These are phyloP conservation scores for Ophion obscuratus DNA, from an alignment of 2,888 invertebrate genomes.

Conservation along the genomic window DNA sequence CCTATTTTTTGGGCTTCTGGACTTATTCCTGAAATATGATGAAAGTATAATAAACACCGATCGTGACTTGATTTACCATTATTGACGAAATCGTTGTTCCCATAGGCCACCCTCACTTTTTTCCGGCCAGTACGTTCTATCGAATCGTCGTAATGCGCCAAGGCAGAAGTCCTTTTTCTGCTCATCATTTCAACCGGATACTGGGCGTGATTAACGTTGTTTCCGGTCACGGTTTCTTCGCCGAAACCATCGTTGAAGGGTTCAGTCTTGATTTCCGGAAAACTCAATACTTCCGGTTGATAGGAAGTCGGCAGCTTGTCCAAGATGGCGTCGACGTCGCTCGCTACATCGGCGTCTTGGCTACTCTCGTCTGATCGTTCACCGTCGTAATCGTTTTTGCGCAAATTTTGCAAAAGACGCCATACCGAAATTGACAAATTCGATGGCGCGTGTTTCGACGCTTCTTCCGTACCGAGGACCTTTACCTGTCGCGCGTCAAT, in stretches of 20 bases:
- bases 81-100: not conserved
- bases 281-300: constrained; percentile 60
- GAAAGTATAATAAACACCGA: not conserved
- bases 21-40: too few relatives aligned
- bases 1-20: too few relatives aligned
- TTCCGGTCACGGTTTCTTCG: constrained; percentile 48
- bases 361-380: constrained; percentile 75
- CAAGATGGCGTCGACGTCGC: constrained; percentile 71
- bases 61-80: not conserved
- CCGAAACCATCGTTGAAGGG: constrained; percentile 64
- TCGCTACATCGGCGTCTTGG: constrained; percentile 69
- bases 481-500: constrained; percentile 61
- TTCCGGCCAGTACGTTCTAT: constrained; percentile 69
- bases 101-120: constrained; percentile 33
- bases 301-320: constrained; percentile 66
- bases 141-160: constrained; percentile 56
- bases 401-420: constrained; percentile 70
- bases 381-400: constrained; percentile 68
- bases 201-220: constrained; percentile 28
- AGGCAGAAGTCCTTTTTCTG: constrained; percentile 47
- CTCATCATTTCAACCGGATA: constrained; percentile 35
- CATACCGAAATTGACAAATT: constrained; percentile 77
- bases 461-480: constrained; percentile 72
- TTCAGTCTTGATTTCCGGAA: constrained; percentile 72
- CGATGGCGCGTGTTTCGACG: constrained; percentile 74